Evolutionary conservation across 2,113 vertebrate species (phyloP).

Genomic region (Xiphorhynchus elegans): DNA sequence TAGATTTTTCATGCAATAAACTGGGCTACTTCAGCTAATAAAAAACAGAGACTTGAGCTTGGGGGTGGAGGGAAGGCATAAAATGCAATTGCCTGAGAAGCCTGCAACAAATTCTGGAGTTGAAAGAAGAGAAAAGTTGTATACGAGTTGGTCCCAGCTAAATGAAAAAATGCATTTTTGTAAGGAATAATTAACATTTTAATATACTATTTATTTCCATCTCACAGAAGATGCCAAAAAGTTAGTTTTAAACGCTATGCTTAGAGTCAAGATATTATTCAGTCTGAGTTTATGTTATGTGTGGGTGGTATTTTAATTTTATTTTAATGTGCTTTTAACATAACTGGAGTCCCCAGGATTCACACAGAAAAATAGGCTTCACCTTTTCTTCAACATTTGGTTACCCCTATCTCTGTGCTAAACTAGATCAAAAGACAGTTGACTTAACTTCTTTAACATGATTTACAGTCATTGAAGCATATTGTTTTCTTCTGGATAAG

Average conservation of each 20-base stretch:
- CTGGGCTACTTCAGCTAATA: background rate
- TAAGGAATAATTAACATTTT: background rate
- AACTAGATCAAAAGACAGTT: background rate
- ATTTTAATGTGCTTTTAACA: background rate
- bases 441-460: background rate
- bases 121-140: background rate
- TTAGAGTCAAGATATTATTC: background rate
- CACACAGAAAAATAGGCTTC: background rate
- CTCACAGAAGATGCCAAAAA: background rate
- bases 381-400: background rate
- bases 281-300: background rate
- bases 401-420: background rate
- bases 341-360: background rate
- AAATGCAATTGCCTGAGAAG: background rate
- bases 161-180: background rate
- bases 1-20: background rate
- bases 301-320: background rate
- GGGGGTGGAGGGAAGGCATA: background rate
- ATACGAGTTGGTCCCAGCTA: background rate
- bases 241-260: background rate
- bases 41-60: background rate
- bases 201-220: background rate
- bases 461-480: background rate
- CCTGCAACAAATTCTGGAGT: background rate
- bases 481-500: background rate